Evolutionary conservation across 2,113 vertebrate species (phyloP), one percentile per base, ranked within the genome.

Genomic region (Anthoscopus minutus): DNA sequence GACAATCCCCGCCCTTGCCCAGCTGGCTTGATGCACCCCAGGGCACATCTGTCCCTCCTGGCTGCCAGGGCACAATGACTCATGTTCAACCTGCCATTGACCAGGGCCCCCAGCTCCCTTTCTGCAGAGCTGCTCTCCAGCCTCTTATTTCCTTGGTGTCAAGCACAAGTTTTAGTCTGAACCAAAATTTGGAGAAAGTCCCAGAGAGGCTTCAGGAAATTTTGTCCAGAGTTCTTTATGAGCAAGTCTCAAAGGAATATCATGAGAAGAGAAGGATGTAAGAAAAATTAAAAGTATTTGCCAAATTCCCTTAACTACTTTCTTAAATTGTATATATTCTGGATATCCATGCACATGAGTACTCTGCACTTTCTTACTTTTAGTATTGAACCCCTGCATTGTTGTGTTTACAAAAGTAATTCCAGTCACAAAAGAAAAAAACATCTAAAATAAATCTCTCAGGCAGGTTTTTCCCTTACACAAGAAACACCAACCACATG

Each of bases 51-150:
- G 24, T 9, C n/a, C 24, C 54, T 48, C 30, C 47, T 61, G 70
- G 40, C 47, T 89, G 45, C 69, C 78, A 35, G 70, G 47, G 9
- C 30, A 21, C 37, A 1, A 0, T 45, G 19, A 12, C 28, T 45
- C 28, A 20, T 0, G 0, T 30, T 40, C 45, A 60, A 4, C 23
- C 44, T 31, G 30, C 7, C 79, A 48, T 23, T 0, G 1, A 22
- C 18, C 54, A 47, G 38, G 5, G 31, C 1, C 8, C 11, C 31
- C 35, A 48, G 3, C 0, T 48, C 15, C 31, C 31, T 70, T 77
- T 23, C 35, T 70, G 27, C 13, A 16, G 35, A 4, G 30, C 56
- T 48, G 22, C 35, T 62, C 7, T 61, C 71, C 0, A 0, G 31
- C 3, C 11, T 35, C 13, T 16, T 56, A 31, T 19, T 48, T 35